Conservation (phyloP, 1,140 invertebrate species). For the Bombyx mori region DNA sequence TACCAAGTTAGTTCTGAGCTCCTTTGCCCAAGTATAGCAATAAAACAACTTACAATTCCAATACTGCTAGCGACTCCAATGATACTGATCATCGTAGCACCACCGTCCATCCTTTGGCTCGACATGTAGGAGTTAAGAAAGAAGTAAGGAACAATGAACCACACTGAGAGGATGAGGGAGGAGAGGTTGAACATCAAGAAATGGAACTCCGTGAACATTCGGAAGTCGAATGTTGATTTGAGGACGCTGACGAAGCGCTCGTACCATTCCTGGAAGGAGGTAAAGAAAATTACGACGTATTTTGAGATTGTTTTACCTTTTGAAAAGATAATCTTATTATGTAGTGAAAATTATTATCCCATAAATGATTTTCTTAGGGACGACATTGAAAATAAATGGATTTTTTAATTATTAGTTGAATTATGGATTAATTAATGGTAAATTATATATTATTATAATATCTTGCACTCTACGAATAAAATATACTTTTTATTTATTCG, state of each 20-base stretch:
- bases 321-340: too few species aligned
- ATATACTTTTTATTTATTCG: too few species aligned
- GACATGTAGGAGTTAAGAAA: constrained; percentile 57
- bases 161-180: constrained; percentile 88
- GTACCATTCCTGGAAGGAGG: constrained; percentile 77
- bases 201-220: constrained; percentile 83
- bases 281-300: background rate
- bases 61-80: constrained; percentile 52
- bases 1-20: too few species aligned
- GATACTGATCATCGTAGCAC: constrained; percentile 45
- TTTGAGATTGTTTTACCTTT: too few species aligned
- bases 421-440: too few species aligned
- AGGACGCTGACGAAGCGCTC: constrained; percentile 77
- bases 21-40: too few species aligned
- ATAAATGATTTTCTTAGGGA: too few species aligned
- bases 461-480: too few species aligned
- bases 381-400: too few species aligned
- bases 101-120: constrained; percentile 30
- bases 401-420: too few species aligned
- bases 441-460: too few species aligned
- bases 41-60: constrained; percentile 57
- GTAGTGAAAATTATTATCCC: too few species aligned
- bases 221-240: constrained; percentile 81
- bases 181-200: constrained; percentile 86
- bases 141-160: constrained; percentile 71